Percentiles rank a stretch among this genome's conserved stretches.
Conservation (phyloP, 1,140 invertebrate genomes). For the Melitaea cinxia region DNA sequence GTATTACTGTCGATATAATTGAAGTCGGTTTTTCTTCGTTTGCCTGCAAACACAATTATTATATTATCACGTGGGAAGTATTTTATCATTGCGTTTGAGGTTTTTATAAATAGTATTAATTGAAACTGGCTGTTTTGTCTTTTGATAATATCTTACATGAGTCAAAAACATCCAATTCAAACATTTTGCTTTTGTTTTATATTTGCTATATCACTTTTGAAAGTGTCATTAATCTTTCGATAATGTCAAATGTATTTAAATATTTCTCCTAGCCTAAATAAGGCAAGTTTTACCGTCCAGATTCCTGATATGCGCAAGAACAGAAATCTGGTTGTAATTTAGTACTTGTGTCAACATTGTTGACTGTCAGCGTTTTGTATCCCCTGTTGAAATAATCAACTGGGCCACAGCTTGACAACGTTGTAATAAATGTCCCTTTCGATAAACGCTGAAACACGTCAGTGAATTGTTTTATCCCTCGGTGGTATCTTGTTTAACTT, state of each 20-base stretch:
- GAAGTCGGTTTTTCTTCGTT: no score
- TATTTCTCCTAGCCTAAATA: conserved; percentile 21
- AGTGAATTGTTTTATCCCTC: conserved; percentile 5
- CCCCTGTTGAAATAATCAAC: conserved; percentile 32
- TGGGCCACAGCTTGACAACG: conserved; percentile 23
- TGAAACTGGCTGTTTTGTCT: no score
- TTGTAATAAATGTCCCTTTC: conserved; percentile 27
- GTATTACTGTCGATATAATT: no score
- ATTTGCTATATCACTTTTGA: background rate
- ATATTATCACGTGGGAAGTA: no score
- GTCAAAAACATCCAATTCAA: no score
- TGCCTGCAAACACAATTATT: no score
- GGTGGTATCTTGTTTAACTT: conserved; percentile 14
- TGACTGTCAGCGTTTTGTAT: conserved; percentile 28
- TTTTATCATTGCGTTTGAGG: no score
- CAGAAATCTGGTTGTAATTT: conserved; percentile 35
- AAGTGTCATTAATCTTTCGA: background rate
- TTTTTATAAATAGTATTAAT: no score
- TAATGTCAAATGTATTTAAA: conserved; percentile 10
- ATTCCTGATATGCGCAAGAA: conserved; percentile 35
- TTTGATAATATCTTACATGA: background rate
- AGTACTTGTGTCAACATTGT: conserved; percentile 29
- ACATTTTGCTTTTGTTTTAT: no score
- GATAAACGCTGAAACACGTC: conserved; percentile 20
- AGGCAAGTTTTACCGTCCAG: conserved; percentile 24